Conservation (phyloP, 92 coral and sea anemone species). For the Epizoanthus stellaris region DNA sequence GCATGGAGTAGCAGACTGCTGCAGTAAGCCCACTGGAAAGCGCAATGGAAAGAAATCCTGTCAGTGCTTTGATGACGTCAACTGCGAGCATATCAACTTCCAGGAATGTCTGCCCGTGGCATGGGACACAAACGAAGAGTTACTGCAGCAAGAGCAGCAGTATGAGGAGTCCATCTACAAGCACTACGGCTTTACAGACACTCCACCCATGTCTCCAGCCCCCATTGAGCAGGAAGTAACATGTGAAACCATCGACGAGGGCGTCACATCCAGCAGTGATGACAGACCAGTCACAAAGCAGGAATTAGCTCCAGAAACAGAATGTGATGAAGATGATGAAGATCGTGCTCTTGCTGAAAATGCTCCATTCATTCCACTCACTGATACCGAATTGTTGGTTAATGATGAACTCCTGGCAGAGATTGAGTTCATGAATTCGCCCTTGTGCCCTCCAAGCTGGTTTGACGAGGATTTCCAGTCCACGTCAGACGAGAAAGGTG, state of each 20-base stretch:
- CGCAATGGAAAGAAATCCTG: slow-evolving; percentile 60
- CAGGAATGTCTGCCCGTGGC: slow-evolving; percentile 76
- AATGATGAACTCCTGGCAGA: slow-evolving; percentile 77
- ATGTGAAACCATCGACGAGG: slow-evolving; percentile 27
- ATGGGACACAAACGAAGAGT: slow-evolving; percentile 80
- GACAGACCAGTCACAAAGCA: slow-evolving; percentile 7
- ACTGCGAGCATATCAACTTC: slow-evolving; percentile 63
- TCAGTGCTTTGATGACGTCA: slow-evolving; percentile 68
- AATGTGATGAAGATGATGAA: slow-evolving; percentile 51
- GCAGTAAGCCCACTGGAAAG: slow-evolving; percentile 16
- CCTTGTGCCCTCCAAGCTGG: slow-evolving; percentile 74
- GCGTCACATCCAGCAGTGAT: neutral
- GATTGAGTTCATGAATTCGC: slow-evolving; percentile 75
- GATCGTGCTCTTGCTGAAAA: slow-evolving; percentile 73
- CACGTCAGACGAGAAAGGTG: slow-evolving; percentile 12
- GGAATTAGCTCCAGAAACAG: slow-evolving; percentile 26
- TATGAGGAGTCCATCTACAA: slow-evolving; percentile 65
- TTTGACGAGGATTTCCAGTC: slow-evolving; percentile 61
- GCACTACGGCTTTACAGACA: slow-evolving; percentile 65
- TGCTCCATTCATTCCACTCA: slow-evolving; percentile 95
- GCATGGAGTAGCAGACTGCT: slow-evolving; percentile 40
- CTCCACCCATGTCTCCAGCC: slow-evolving; percentile 51
- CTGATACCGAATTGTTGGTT: slow-evolving; percentile 77
- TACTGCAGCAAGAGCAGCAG: slow-evolving; percentile 70
- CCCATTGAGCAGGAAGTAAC: slow-evolving; percentile 9